phyloP scores from a whole-genome alignment of 2,797 vertebrate genomes.

The Ciconia nigra region DNA sequence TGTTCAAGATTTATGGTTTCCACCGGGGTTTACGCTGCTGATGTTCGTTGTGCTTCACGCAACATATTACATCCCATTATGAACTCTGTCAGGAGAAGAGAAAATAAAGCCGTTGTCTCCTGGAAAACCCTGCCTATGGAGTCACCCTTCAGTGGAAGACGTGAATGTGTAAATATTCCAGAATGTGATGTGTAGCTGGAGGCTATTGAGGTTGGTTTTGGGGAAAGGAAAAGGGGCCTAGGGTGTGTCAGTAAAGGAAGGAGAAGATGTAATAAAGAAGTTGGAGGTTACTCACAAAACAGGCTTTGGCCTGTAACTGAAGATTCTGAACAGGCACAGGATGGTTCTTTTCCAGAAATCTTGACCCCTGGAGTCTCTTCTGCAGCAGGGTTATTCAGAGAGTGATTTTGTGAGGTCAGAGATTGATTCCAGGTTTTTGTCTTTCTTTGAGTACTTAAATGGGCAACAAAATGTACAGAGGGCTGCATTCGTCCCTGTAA shows the following conservation, averaged over 20 bases:
- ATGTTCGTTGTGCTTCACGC: neutral
- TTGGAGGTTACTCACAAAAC: neutral
- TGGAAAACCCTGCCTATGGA: neutral
- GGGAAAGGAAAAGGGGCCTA: neutral
- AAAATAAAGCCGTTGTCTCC: constrained; percentile 22
- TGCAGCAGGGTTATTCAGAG: neutral
- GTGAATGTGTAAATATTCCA: neutral
- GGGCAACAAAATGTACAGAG: neutral
- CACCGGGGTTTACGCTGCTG: neutral
- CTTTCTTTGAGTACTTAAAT: neutral
- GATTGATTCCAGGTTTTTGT: neutral
- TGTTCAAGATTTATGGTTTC: neutral
- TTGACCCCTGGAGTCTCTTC: neutral
- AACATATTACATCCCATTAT: neutral
- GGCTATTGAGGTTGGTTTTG: neutral
- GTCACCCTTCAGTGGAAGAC: neutral
- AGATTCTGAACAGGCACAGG: neutral
- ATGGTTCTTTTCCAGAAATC: neutral
- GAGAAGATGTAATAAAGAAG: neutral
- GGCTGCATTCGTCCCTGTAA: neutral
- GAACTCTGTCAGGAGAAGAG: neutral
- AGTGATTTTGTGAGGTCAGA: neutral
- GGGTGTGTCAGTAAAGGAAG: neutral
- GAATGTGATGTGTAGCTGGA: neutral
- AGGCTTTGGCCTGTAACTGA: neutral